Base-by-base conservation (phyloP, 2,113 vertebrate genomes). In the Corythornis madagascariensis region DNA sequence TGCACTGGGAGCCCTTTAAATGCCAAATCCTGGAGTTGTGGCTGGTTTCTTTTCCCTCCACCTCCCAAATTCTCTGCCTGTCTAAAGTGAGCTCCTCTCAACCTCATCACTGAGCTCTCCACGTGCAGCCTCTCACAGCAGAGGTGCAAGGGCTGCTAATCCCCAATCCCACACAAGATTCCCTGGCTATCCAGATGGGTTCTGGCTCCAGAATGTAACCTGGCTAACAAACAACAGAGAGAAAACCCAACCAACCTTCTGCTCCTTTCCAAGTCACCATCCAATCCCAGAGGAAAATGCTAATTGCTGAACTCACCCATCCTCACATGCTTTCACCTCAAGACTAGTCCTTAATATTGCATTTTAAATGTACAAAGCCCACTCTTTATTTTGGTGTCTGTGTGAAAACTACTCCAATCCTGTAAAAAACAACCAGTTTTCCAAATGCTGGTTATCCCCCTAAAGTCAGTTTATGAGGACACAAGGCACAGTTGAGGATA, bases 321-420 rank as follows among this genome's bases (percentile, higher is more conserved):
- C 24, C 70, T 52, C 72, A 70, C 21, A 4, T 17, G 17, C 65
- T 31, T 56, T 65, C 75, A 52, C 48, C 43, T 78, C 65, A 26
- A 81, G 38, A 7, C 43, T 10, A 67, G 10, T 13, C 43, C 66
- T n/a, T 86, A 73, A 66, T 20, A 5, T 2, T 11, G 9, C 42
- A 70, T 65, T 77, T 76, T 42, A 59, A 50, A 74, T 0, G 6
- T 1, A 76, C 38, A 59, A 45, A 88, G 22, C 10, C 16, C n/a
- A 22, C 5, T 55, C 48, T 2, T 25, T 7, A 83, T 80, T 29
- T 55, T 19, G 22, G 25, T 52, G 24, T 38, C 38, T 26, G 13
- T 52, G 47, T 26, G 16, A 78, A 64, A 86, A 35, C 0, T 0
- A 0, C 3, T 50, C 19, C 13, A 47, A 16, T 29, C 11, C 65